These are phyloP conservation scores for Monopis laevigella DNA, from an alignment of 2,888 invertebrate genomes.

Conservation along the genomic window DNA sequence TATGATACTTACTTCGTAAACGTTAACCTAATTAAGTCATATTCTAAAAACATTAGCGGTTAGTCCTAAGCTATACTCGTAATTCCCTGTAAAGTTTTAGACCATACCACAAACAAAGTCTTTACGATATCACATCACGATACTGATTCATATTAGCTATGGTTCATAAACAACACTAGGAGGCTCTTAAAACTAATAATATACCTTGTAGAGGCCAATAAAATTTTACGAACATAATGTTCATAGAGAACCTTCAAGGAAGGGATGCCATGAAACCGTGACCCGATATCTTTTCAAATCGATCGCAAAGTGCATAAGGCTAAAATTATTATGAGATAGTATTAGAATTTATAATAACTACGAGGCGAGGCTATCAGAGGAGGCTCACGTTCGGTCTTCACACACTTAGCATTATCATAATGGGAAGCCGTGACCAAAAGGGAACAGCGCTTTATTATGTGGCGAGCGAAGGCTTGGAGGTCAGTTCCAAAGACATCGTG, in stretches of 20 bases:
- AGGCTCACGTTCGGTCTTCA: constrained; percentile 32
- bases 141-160: constrained; percentile 10
- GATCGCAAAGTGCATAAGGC: constrained; percentile 29
- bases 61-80: no score
- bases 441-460: constrained; percentile 34
- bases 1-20: no score
- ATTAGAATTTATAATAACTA: constrained; percentile 42
- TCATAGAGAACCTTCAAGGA: constrained; percentile 14
- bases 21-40: no score
- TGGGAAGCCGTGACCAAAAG: constrained; percentile 43
- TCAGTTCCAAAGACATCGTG: constrained; percentile 44
- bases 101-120: no score
- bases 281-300: constrained; percentile 40
- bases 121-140: no score
- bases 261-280: constrained; percentile 30
- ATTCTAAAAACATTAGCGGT: no score
- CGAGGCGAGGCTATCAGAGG: constrained; percentile 25
- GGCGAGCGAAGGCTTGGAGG: constrained; percentile 24
- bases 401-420: constrained; percentile 42
- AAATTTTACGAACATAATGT: constrained; percentile 29
- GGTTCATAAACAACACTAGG: constrained; percentile 1
- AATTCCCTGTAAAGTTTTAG: no score
- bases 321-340: constrained; percentile 29
- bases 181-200: constrained; percentile 8
- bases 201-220: constrained; percentile 24